phyloP scores from a whole-genome alignment of 1,140 invertebrate species.

The Samia ricini region DNA sequence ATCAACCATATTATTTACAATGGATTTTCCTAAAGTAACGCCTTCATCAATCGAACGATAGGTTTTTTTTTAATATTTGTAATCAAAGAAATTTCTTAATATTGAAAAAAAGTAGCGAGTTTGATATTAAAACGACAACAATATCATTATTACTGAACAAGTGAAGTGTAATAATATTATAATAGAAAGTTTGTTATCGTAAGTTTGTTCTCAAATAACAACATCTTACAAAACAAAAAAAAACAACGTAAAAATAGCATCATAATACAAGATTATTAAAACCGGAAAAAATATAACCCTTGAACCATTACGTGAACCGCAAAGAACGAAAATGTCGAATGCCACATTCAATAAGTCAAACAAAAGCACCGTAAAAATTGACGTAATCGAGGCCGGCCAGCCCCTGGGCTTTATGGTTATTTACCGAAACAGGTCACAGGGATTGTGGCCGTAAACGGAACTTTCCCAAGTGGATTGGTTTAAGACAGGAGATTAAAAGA shows the following conservation, averaged over 20 bases:
- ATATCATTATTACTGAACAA: neutral
- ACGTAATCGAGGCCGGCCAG: conserved; percentile 36
- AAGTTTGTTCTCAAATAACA: neutral
- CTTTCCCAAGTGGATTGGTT: conserved; percentile 22
- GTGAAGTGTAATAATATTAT: no score
- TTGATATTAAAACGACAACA: no score
- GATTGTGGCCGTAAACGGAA: conserved; percentile 33
- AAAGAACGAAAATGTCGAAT: conserved; percentile 18
- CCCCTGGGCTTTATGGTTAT: conserved; percentile 43
- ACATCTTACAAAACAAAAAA: neutral
- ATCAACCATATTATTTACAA: no score
- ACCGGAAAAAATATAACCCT: neutral
- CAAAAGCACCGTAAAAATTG: conserved; percentile 43
- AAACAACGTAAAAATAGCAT: neutral
- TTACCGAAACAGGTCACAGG: conserved; percentile 50
- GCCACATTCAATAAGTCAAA: conserved; percentile 25
- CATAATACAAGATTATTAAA: neutral
- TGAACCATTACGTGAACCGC: neutral
- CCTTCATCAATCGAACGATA: no score
- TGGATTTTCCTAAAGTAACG: no score
- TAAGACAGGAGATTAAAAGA: conserved; percentile 6
- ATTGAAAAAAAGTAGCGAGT: no score
- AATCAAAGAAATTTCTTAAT: no score
- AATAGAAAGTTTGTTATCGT: no score
- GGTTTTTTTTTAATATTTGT: no score